Conservation (phyloP, 2,797 vertebrate genomes). For the Anas bernieri region DNA sequence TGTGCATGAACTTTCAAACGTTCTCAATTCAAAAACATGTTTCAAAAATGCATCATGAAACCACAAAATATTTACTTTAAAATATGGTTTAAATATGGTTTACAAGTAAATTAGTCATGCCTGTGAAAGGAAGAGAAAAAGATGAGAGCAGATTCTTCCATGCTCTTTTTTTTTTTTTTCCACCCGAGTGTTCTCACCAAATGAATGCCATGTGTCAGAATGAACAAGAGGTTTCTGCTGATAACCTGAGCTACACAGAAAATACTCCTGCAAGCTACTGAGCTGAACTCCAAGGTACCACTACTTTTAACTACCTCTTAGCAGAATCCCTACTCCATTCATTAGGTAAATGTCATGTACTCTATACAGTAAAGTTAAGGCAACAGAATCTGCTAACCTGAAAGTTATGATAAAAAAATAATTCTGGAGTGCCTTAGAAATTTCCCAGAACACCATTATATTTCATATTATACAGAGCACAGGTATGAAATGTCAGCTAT, state of each 20-base stretch:
- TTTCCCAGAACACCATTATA: background rate
- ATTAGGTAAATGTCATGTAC: background rate
- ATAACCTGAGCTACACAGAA: background rate
- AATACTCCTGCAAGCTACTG: background rate
- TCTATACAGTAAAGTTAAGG: background rate
- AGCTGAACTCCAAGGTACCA: background rate
- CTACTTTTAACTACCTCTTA: background rate
- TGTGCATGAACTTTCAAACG: background rate
- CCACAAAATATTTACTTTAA: background rate
- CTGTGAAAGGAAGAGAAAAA: background rate
- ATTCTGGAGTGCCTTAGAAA: background rate
- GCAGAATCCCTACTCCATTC: background rate
- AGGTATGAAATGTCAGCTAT: background rate
- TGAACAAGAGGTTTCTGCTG: background rate
- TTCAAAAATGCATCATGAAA: background rate
- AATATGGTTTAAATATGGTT: background rate
- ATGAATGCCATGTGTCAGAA: background rate
- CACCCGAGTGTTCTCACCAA: background rate
- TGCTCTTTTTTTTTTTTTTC: background rate
- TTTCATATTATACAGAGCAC: background rate
- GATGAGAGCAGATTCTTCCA: background rate
- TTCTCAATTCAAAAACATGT: background rate
- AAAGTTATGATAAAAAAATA: background rate
- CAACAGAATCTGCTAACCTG: background rate
- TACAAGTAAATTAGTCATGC: background rate